Percentiles rank a stretch among this genome's conserved stretches.
phyloP scores from a whole-genome alignment of 2,888 invertebrate genomes.

The Chrysomela aeneicollis region DNA sequence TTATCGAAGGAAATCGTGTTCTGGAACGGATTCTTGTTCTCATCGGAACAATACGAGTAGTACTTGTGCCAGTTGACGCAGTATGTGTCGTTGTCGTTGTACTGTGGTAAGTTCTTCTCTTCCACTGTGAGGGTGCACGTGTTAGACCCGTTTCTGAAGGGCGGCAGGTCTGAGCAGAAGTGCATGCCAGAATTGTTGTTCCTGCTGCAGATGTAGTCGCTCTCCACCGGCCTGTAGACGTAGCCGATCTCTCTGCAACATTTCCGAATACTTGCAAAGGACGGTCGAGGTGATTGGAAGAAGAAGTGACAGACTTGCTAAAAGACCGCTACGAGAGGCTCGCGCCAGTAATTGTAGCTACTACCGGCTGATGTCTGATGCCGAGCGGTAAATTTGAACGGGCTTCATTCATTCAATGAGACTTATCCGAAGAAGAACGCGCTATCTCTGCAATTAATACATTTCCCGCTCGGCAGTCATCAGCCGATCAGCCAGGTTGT shows the following conservation, averaged over 20 bases:
- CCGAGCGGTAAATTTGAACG: too few relatives aligned
- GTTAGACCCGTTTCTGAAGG: constrained; percentile 75
- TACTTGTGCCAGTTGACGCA: constrained; percentile 99
- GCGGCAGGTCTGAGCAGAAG: constrained; percentile 83
- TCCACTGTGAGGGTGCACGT: constrained; percentile 76
- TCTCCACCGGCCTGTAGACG: constrained; percentile 82
- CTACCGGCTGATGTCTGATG: too few relatives aligned
- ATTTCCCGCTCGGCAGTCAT: too few relatives aligned
- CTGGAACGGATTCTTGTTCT: constrained; percentile 96
- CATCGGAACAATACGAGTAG: constrained; percentile 92
- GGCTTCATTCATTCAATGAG: too few relatives aligned
- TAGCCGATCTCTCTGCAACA: constrained; percentile 69
- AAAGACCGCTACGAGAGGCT: too few relatives aligned
- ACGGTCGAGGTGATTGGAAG: background rate
- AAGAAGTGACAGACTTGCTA: background rate
- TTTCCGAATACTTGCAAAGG: constrained; percentile 17
- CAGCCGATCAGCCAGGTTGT: too few relatives aligned
- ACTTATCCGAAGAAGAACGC: too few relatives aligned
- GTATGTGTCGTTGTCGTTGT: constrained; percentile 62
- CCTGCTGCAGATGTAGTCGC: constrained; percentile 97
- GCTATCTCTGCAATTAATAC: too few relatives aligned
- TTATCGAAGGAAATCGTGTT: constrained; percentile 99
- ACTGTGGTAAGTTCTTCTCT: constrained; percentile 50
- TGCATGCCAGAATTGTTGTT: constrained; percentile 96
- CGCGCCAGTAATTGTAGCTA: too few relatives aligned